Conservation (phyloP, 1,140 invertebrate genomes). For the Ylistrum balloti region DNA sequence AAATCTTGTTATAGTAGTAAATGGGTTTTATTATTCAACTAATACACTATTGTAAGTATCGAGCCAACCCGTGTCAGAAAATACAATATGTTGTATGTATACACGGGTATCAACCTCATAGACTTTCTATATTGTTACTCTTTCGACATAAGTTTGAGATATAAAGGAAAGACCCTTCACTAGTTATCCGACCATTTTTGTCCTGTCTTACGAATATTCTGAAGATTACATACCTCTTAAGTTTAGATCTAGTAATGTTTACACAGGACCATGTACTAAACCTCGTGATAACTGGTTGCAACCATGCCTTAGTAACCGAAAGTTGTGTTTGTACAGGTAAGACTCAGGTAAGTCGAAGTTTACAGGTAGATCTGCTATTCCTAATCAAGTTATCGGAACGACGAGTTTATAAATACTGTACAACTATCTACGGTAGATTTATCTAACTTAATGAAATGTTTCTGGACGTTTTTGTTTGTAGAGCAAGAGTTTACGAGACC, state of each 20-base stretch:
- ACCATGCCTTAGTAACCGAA: not conserved
- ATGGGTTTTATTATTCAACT: too few species aligned
- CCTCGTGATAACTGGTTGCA: not conserved
- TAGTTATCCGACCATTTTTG: not conserved
- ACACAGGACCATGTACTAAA: not conserved
- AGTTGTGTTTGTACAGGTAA: not conserved
- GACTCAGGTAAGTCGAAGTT: not conserved
- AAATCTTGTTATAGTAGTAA: too few species aligned
- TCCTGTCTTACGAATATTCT: not conserved
- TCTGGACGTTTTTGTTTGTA: not conserved
- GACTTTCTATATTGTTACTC: not conserved
- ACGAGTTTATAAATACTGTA: not conserved
- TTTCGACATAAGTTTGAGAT: too few species aligned
- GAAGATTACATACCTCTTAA: not conserved
- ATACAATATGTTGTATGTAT: too few species aligned
- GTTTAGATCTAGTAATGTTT: not conserved
- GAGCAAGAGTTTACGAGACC: not conserved
- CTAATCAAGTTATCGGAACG: not conserved
- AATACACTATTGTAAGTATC: too few species aligned
- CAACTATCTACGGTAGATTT: not conserved
- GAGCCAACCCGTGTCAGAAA: too few species aligned
- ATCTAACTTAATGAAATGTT: not conserved
- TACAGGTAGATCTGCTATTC: not conserved
- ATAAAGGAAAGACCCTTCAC: not conserved
- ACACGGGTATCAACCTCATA: too few species aligned